Evolutionary conservation across 2,888 invertebrate species (phyloP).

Genomic region (Ectemnius continuus): DNA sequence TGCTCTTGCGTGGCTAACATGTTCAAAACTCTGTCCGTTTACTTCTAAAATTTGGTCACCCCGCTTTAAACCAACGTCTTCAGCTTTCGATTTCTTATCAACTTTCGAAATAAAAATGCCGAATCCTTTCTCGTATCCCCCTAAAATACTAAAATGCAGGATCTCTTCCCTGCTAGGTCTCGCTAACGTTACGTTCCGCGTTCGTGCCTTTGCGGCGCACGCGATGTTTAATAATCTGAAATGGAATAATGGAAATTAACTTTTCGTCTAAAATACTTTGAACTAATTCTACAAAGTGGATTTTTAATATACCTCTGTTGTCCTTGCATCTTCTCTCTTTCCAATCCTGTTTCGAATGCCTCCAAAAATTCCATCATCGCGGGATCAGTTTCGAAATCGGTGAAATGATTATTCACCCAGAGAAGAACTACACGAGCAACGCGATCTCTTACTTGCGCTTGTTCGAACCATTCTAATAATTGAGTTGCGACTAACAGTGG

Average conservation of each 20-base stretch:
- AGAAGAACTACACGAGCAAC: conserved; percentile 97
- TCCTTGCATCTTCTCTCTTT: conserved; percentile 91
- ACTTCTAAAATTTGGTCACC: conserved; percentile 99
- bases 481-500: conserved; percentile 92
- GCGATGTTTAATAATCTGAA: conserved; percentile 92
- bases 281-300: background rate
- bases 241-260: conserved; percentile 62
- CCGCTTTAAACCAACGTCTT: conserved; percentile 96
- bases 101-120: conserved; percentile 98
- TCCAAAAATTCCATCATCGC: conserved; percentile 98
- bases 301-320: conserved; percentile 80
- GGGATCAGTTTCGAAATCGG: conserved; percentile 97
- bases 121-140: conserved; percentile 94
- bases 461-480: conserved; percentile 93
- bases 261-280: background rate
- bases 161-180: conserved; percentile 95
- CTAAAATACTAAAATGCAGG: conserved; percentile 94
- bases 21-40: conserved; percentile 97
- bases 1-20: conserved; percentile 94
- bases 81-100: conserved; percentile 94
- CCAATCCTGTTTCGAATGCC: conserved; percentile 91
- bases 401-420: conserved; percentile 99
- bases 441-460: conserved; percentile 87
- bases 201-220: conserved; percentile 97
- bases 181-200: conserved; percentile 93